These are phyloP conservation scores for Pteromalus puparum DNA, from an alignment of 1,140 invertebrate species.

Conservation along the genomic window DNA sequence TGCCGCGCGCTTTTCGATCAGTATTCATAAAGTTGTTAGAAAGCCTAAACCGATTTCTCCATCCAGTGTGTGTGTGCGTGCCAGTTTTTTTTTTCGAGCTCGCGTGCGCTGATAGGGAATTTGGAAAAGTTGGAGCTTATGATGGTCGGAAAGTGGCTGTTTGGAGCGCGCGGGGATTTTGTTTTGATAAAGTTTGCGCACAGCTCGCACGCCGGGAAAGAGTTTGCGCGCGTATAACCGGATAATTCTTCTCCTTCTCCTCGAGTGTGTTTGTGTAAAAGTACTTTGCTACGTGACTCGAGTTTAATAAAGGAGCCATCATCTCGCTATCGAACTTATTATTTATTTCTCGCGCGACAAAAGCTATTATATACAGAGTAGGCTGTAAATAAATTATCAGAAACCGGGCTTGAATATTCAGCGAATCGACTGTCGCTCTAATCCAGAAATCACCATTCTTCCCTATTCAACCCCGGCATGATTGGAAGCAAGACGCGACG, in stretches of 20 bases:
- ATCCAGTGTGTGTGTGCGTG: not conserved
- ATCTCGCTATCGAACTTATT: not conserved
- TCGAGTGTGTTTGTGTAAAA: not conserved
- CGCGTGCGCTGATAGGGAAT: not conserved
- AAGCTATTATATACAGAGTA: no score
- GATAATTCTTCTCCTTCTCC: not conserved
- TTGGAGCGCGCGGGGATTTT: not conserved
- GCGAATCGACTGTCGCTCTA: no score
- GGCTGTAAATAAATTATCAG: no score
- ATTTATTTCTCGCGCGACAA: no score
- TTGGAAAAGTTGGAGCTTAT: not conserved
- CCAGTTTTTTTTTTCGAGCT: not conserved
- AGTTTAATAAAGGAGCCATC: not conserved
- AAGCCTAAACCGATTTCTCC: not conserved
- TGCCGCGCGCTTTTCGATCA: not conserved
- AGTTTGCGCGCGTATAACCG: not conserved
- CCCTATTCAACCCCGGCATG: not conserved
- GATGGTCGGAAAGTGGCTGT: not conserved
- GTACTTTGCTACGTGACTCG: not conserved
- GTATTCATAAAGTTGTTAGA: constrained; percentile 4
- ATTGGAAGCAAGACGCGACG: not conserved
- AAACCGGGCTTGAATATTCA: no score
- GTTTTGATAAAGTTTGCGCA: not conserved
- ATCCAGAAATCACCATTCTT: no score
- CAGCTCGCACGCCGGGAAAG: not conserved